Evolutionary conservation across 1,140 invertebrate species (phyloP), one percentile per base, ranked within the genome.

Genomic region (Camponotus pennsylvanicus): DNA sequence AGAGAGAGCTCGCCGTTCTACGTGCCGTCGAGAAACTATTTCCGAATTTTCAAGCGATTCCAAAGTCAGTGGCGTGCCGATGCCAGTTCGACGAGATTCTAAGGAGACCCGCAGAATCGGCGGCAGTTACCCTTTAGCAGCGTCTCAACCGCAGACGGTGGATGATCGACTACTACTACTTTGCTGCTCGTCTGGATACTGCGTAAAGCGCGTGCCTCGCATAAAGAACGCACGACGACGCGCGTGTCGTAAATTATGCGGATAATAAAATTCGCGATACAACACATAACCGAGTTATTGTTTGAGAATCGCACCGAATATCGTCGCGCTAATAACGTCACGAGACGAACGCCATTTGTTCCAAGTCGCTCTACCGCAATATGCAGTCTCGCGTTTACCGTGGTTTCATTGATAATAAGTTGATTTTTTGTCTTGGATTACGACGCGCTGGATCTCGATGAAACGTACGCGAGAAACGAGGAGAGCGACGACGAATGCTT

Each of bases 1-100:
- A 55, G 45, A 21, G 57, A 37, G 42, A 55, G 64, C 59, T 34
- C n/a, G 71, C 32, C 13, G 45, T 86, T 87, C 86, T 71, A 66
- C 83, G 78, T 66, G 80, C 84, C 69, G 86, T 69, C 87, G 86
- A 75, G 59, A 92, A 93, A 92, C 90, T 92, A 92, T 92, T 93
- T 88, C 88, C 91, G 91, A 92, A 91, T 93, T 92, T 93, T 89
- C 91, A 86, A 91, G 87, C 92, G 86, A 85, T 91, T 92, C 88
- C 88, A 75, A 77, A 89, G 75, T 79, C 89, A 78, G 27, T 63
- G 79, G 87, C 91, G 82, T 90, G 87, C 85, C 89, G 86, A 91
- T 90, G 82, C 69, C 71, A 42, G 70, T 63, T 84, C 88, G 63
- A 82, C 79, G 79, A 73, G 40, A 49, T 67, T 83, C 76, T 71